phyloP scores from a whole-genome alignment of 2,113 vertebrate genomes.

The Setophaga petechia region DNA sequence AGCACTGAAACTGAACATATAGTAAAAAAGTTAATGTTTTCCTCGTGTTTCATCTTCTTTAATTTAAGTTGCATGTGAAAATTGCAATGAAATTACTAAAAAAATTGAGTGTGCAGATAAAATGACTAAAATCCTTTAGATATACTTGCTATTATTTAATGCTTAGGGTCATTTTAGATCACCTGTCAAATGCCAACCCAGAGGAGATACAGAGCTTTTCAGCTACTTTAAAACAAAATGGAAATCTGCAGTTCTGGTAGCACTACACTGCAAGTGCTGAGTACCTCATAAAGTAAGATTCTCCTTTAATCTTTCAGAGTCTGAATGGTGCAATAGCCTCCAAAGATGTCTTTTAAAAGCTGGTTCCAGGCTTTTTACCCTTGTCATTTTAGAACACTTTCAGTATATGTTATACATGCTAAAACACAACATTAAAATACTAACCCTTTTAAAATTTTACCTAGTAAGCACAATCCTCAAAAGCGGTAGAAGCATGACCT shows the following conservation, averaged over 20 bases:
- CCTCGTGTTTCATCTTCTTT: background rate
- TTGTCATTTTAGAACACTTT: background rate
- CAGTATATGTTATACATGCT: background rate
- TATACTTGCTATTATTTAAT: background rate
- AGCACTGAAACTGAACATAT: constrained; percentile 34
- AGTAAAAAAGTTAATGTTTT: background rate
- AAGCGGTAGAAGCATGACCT: background rate
- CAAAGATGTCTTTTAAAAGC: background rate
- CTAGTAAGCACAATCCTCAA: background rate
- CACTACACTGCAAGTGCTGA: background rate
- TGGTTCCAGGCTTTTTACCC: background rate
- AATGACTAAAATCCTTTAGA: background rate
- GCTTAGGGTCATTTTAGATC: background rate
- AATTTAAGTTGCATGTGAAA: background rate
- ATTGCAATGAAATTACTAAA: background rate
- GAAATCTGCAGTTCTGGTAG: background rate
- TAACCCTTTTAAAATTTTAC: background rate
- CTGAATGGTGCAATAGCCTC: background rate
- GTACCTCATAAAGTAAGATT: background rate
- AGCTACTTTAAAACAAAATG: background rate
- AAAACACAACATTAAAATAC: background rate
- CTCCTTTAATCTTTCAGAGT: background rate
- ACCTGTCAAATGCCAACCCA: background rate
- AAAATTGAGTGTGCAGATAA: background rate
- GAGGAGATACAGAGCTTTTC: background rate